Evolutionary conservation across 2,797 vertebrate species (phyloP).

Genomic region (Macropus fuliginosus): DNA sequence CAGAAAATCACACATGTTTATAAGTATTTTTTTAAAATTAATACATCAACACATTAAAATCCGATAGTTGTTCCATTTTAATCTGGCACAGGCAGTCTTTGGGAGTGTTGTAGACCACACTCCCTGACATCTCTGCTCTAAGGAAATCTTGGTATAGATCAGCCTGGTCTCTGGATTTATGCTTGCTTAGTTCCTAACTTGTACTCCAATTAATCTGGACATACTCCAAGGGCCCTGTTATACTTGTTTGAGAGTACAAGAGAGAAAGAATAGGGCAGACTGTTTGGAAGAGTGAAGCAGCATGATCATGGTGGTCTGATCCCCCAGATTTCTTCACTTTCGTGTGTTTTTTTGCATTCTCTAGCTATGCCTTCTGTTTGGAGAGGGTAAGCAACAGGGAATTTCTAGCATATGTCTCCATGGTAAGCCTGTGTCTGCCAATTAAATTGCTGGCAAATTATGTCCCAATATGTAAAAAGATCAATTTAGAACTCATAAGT

Average conservation of each 20-base stretch:
- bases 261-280: neutral
- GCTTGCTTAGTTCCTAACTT: neutral
- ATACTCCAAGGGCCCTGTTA: neutral
- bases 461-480: neutral
- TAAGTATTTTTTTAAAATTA: neutral
- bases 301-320: neutral
- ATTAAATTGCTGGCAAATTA: neutral
- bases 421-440: neutral
- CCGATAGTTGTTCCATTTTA: neutral
- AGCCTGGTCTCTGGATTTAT: neutral
- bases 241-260: neutral
- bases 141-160: neutral
- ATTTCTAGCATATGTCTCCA: neutral
- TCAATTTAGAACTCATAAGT: neutral
- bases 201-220: neutral
- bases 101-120: neutral
- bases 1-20: neutral
- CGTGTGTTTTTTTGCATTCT: neutral
- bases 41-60: neutral
- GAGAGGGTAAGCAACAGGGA: neutral
- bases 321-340: neutral
- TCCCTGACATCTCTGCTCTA: neutral
- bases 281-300: neutral
- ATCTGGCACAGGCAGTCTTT: neutral
- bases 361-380: neutral